Conservation (phyloP, 2,888 invertebrate species). For the Drosophila recens region DNA sequence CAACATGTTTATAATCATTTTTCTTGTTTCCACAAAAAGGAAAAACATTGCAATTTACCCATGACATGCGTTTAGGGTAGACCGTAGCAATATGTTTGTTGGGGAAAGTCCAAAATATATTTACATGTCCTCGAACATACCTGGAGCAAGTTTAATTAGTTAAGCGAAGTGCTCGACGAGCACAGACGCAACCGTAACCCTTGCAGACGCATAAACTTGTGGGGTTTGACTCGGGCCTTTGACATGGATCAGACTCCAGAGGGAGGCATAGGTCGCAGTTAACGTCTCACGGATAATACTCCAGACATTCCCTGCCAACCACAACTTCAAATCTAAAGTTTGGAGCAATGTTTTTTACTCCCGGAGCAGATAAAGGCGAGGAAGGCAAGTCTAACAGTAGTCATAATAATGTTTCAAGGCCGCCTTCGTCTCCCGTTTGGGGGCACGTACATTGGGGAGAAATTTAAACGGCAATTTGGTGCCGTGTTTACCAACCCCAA, state of each 20-base stretch:
- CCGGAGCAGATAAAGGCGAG: not conserved
- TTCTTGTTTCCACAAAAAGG: constrained; percentile 55
- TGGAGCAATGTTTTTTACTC: constrained; percentile 11
- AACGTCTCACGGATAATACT: constrained; percentile 43
- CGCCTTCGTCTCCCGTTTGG: constrained; percentile 49
- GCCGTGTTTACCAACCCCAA: constrained; percentile 81
- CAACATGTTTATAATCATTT: constrained; percentile 72
- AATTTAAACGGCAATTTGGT: constrained; percentile 81
- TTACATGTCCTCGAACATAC: constrained; percentile 57
- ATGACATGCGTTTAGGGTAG: constrained; percentile 54
- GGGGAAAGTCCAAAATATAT: constrained; percentile 44
- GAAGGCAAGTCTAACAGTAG: constrained; percentile 53
- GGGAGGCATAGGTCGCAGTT: constrained; percentile 65
- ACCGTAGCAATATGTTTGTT: constrained; percentile 25
- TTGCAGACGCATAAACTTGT: constrained; percentile 54
- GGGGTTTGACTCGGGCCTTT: constrained; percentile 39
- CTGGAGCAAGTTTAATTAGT: constrained; percentile 74
- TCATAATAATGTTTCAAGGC: constrained; percentile 79
- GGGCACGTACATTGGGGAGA: constrained; percentile 66
- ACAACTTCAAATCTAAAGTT: constrained; percentile 74
- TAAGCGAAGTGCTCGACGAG: constrained; percentile 36
- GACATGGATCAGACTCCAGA: constrained; percentile 57
- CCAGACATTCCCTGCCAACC: constrained; percentile 66
- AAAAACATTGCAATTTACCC: constrained; percentile 53
- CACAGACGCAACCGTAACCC: constrained; percentile 16